phyloP scores from a whole-genome alignment of 2,797 vertebrate genomes.

The Staurois parvus region DNA sequence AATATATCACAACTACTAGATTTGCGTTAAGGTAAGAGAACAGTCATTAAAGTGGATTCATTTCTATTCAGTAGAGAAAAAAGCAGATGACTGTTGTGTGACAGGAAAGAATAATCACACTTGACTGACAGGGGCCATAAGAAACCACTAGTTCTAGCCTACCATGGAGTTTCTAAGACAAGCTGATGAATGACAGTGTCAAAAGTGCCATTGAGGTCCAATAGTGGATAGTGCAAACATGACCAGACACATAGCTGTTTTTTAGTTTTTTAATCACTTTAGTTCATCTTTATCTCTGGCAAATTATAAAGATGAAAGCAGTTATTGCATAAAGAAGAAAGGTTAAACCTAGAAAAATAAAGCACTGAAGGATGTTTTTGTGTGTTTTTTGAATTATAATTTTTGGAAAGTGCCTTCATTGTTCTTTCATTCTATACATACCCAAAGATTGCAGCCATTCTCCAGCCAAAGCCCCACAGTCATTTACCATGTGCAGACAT shows the following conservation, averaged over 20 bases:
- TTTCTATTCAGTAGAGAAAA: not conserved
- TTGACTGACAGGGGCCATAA: not conserved
- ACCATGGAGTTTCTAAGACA: not conserved
- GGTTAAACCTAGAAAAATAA: not conserved
- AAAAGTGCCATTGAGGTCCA: conserved; percentile 7
- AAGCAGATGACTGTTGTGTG: not conserved
- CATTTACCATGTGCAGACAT: no score
- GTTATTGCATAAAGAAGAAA: not conserved
- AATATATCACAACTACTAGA: not conserved
- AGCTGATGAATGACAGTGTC: conserved; percentile 13
- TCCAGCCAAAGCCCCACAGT: no score
- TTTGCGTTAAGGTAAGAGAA: not conserved
- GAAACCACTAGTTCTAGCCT: conserved; percentile 1
- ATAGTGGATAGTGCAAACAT: conserved; percentile 11
- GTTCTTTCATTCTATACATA: no score
- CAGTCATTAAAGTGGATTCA: not conserved
- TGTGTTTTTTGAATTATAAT: no score
- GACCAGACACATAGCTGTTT: conserved; percentile 13
- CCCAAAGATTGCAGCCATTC: no score
- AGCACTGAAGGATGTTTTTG: no score
- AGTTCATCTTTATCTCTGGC: not conserved
- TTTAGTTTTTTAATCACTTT: conserved; percentile 8
- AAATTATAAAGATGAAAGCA: conserved; percentile 1
- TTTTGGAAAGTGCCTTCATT: not conserved
- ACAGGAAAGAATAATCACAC: not conserved